Evolutionary conservation across 2,113 vertebrate genomes (phyloP), one percentile per base, ranked within the genome.

Genomic region (Potamarius usumacintae): DNA sequence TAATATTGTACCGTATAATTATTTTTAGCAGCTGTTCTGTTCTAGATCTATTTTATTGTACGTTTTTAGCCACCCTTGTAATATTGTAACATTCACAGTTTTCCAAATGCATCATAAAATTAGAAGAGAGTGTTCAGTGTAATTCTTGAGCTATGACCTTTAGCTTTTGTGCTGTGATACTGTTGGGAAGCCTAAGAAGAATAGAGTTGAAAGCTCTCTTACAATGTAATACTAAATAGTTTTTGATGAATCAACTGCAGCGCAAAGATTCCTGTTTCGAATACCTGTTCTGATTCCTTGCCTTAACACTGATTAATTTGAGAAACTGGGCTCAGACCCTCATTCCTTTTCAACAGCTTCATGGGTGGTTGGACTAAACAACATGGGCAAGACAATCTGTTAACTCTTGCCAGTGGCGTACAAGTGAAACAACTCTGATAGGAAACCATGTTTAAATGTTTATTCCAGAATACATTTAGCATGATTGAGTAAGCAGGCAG

Each of bases 281-380:
- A 52, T 63, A 12, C 7, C 27, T 5, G 2, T 63, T 65, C 48
- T 30, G 25, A 85, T 53, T 34, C 48, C 17, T 86, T 27, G 62
- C 52, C 17, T 67, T 63, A 86, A 86, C 76, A 17, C 17, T n/a
- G 17, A 55, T 86, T 55, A 7, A 67, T 69, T 12, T 79, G n/a
- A 65, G 20, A 69, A 69, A 42, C n/a, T 30, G 50, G 22, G 60
- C 48, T 50, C 58, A 79, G 60, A 86, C 42, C 50, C 63, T 14
- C n/a, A 63, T 78, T 63, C 42, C 77, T 79, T 86, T 86, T 86
- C 48, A 67, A 67, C 48, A 86, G 74, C 58, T 63, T 78, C 25
- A 85, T 85, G 72, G 84, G 72, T 78, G 42, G 57, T 62, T 85
- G 42, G 42, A 50, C 10, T 74, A 77, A 78, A 67, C 85, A 55